A percentile compares a stretch with the other conserved stretches of the same genome.
phyloP scores from a whole-genome alignment of 2,888 invertebrate genomes.

The Polyommatus iphigenia region DNA sequence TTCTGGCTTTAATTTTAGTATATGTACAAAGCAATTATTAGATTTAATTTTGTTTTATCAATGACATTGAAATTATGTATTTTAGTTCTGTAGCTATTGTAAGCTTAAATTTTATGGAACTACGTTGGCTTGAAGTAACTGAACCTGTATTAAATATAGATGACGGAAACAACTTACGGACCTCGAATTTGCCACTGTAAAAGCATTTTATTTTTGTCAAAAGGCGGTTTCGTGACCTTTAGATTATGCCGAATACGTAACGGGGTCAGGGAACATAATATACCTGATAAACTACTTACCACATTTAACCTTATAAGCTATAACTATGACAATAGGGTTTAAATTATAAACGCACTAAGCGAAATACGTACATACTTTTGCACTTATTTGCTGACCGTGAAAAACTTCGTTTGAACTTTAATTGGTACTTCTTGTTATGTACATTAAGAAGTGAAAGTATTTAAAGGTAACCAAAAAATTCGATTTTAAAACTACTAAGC shows the following conservation, averaged over 20 bases:
- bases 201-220: slow-evolving; percentile 25
- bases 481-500: not conserved
- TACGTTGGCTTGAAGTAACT: not conserved
- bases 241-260: not conserved
- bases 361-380: not conserved
- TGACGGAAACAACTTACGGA: not conserved
- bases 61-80: too few species aligned
- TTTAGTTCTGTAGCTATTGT: too few species aligned
- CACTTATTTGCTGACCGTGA: not conserved
- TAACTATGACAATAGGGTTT: not conserved
- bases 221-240: slow-evolving; percentile 24
- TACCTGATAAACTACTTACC: not conserved
- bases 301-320: not conserved
- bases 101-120: not conserved
- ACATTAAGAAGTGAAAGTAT: not conserved
- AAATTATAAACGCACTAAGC: not conserved
- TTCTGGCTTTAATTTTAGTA: too few species aligned
- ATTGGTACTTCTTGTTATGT: slow-evolving; percentile 5
- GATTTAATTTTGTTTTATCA: too few species aligned
- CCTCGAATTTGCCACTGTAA: slow-evolving; percentile 18
- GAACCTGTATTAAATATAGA: not conserved
- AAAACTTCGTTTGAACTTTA: not conserved
- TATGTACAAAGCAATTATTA: too few species aligned
- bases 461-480: too few species aligned
- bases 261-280: slow-evolving; percentile 2